phyloP scores from a whole-genome alignment of 2,113 vertebrate genomes.

The Ochotona curzoniae region DNA sequence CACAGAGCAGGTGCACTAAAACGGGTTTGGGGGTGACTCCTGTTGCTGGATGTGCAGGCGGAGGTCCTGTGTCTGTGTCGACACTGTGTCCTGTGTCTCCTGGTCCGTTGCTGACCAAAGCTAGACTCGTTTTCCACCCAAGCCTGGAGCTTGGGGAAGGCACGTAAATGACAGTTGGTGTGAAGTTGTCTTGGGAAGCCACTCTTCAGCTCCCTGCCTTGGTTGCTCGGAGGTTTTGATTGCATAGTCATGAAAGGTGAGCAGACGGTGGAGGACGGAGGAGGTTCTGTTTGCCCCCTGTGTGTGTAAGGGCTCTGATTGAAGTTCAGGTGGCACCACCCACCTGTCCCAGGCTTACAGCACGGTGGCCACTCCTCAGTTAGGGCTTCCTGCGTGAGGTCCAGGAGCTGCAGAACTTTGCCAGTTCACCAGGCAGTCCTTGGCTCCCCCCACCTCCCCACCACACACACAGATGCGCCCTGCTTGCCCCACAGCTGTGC shows the following conservation, averaged over 20 bases:
- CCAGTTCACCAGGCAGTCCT: neutral
- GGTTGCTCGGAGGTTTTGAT: neutral
- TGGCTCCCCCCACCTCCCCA: neutral
- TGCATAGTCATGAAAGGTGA: neutral
- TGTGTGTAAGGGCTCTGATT: neutral
- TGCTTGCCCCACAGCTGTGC: neutral
- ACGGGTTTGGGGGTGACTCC: neutral
- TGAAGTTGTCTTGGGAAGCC: constrained; percentile 40
- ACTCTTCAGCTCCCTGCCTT: neutral
- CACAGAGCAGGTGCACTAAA: no score
- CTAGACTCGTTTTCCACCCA: constrained; percentile 18
- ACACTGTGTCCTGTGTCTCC: neutral
- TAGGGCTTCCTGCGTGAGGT: neutral
- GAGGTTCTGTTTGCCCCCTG: neutral
- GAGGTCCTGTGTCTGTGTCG: neutral
- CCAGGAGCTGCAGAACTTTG: neutral
- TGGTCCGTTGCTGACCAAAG: constrained; percentile 39
- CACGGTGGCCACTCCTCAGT: neutral
- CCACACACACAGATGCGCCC: no score
- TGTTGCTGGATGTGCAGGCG: neutral
- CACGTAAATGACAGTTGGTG: constrained; percentile 54
- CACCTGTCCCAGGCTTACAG: neutral
- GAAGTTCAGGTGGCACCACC: neutral
- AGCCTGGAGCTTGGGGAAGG: constrained; percentile 19
- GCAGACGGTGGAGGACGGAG: neutral